Base-by-base conservation (phyloP, 2,113 vertebrate genomes). In the Mesoclemmys tuberculata region DNA sequence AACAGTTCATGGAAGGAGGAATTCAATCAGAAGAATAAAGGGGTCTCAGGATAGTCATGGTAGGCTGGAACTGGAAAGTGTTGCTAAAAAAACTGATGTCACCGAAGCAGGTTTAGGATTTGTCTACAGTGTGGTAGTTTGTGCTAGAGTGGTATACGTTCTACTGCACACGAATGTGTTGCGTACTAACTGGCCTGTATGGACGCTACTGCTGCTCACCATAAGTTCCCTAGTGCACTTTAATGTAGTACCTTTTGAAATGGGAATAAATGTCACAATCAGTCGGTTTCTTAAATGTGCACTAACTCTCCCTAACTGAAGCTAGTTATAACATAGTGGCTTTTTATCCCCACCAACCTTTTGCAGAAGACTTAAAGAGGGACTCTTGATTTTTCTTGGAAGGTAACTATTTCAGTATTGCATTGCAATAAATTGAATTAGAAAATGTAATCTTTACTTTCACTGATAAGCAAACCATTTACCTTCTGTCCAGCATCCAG, bases 391-490 rank as follows among this genome's bases (percentile, higher is more conserved):
- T 96, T 92, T 46, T 82, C 78, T 52, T 61, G 31, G 56, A 9
- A 52, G 88, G 44, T 29, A 82, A 83, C n/a, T 31, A 82, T 90
- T 61, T 64, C 56, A 54, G 52, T 52, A 84, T 22, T 87, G 85
- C 52, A 78, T 78, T 74, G 11, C 56, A 64, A 21, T 81, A 52
- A 61, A 80, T 86, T 35, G 46, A 71, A 52, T 27, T 26, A 24
- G 2, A 68, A 68, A 84, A 84, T 24, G 35, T 11, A 52, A 41
- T 84, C 26, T n/a, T 87, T 54, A 2, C 61, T 95, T 64, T 54
- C 74, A 26, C 0, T 1, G 16, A 10, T 0, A 0, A 64, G 85
- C 77, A 11, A 61, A 87, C 18, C 80, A 29, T 52, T 86, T 54
- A 83, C 86, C 35, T 96, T 44, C 51, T 0, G 1, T 51, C 77